Evolutionary conservation across 2,888 invertebrate genomes (phyloP).

Genomic region (Drosophila neotestacea): DNA sequence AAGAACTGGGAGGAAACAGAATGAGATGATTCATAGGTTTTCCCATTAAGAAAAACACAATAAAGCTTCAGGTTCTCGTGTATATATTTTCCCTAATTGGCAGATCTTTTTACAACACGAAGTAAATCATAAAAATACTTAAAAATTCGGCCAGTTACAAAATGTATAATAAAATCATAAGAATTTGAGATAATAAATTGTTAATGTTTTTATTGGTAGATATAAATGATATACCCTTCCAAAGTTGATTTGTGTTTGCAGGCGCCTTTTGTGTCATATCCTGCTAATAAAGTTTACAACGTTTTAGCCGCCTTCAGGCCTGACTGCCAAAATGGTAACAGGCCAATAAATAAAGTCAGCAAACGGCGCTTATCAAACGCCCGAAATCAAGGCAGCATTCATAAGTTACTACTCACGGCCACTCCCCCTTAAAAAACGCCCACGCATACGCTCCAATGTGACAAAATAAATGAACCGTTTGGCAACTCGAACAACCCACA

Average conservation of each 20-base stretch:
- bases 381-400: slow-evolving; percentile 58
- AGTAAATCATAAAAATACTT: not conserved
- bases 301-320: slow-evolving; percentile 59
- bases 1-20: not conserved
- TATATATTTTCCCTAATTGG: not conserved
- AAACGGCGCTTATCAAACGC: slow-evolving; percentile 59
- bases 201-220: not conserved
- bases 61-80: not conserved
- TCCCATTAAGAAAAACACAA: not conserved
- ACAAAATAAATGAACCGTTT: slow-evolving; percentile 74
- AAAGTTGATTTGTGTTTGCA: slow-evolving; percentile 49
- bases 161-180: not conserved
- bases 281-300: slow-evolving; percentile 48
- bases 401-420: slow-evolving; percentile 18
- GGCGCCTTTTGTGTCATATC: slow-evolving; percentile 52
- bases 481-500: slow-evolving; percentile 35
- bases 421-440: slow-evolving; percentile 49
- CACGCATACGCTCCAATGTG: slow-evolving; percentile 55
- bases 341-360: slow-evolving; percentile 68
- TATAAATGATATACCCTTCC: not conserved
- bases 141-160: not conserved
- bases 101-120: not conserved
- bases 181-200: not conserved
- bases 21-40: not conserved
- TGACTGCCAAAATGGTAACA: slow-evolving; percentile 60